phyloP scores from a whole-genome alignment of 2,888 invertebrate species.

The Pandemis heparana region DNA sequence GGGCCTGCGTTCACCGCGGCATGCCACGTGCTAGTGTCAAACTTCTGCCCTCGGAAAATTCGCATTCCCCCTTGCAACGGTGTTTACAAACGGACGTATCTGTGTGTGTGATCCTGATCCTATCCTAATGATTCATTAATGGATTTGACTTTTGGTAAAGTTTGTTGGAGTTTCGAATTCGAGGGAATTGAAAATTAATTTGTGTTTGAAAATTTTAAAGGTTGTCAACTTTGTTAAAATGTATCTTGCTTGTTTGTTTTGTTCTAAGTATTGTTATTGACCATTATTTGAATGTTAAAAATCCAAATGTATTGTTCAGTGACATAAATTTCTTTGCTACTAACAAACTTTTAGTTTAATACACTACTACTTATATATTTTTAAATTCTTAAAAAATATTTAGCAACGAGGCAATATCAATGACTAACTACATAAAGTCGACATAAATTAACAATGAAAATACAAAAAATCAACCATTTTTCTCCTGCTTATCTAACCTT shows the following conservation, averaged over 20 bases:
- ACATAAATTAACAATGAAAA: too few relatives aligned
- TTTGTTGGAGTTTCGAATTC: slow-evolving; percentile 47
- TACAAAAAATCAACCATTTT: neutral
- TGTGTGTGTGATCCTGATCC: slow-evolving; percentile 66
- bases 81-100: slow-evolving; percentile 51
- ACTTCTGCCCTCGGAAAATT: slow-evolving; percentile 70
- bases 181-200: slow-evolving; percentile 34
- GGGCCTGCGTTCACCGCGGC: slow-evolving; percentile 78
- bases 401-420: too few relatives aligned
- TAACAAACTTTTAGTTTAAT: too few relatives aligned
- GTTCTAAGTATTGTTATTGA: neutral
- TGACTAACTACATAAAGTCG: too few relatives aligned
- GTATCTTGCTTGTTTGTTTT: neutral
- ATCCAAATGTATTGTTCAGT: too few relatives aligned
- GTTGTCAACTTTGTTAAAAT: neutral
- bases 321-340: too few relatives aligned
- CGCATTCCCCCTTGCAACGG: slow-evolving; percentile 68
- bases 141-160: slow-evolving; percentile 65
- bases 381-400: too few relatives aligned
- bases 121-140: slow-evolving; percentile 81
- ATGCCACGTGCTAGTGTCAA: slow-evolving; percentile 79
- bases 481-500: too few relatives aligned
- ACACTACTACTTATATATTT: too few relatives aligned
- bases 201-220: slow-evolving; percentile 26
- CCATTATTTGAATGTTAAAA: too few relatives aligned